Percentiles rank a stretch among this genome's conserved stretches.
phyloP scores from a whole-genome alignment of 2,113 vertebrate species.

The Ammodytes marinus region DNA sequence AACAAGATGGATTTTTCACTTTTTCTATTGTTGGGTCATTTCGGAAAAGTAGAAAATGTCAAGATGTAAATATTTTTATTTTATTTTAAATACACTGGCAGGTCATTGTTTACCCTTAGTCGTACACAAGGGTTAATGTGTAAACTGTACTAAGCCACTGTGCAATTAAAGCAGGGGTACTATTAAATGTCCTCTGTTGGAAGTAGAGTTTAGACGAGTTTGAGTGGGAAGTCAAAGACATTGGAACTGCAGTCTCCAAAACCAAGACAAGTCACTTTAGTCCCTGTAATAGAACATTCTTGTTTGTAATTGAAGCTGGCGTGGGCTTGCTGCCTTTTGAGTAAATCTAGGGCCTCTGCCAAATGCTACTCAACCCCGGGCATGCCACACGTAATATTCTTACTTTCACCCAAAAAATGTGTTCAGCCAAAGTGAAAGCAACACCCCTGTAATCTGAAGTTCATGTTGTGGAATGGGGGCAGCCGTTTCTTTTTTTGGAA shows the following conservation, averaged over 20 bases:
- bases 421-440: constrained; percentile 37
- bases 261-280: constrained; percentile 32
- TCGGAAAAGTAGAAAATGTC: too few species aligned
- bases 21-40: too few species aligned
- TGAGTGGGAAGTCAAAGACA: constrained; percentile 16
- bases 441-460: constrained; percentile 45
- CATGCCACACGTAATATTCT: constrained; percentile 9
- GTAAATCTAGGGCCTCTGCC: constrained; percentile 26
- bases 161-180: background rate
- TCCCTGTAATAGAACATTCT: constrained; percentile 44
- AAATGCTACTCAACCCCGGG: constrained; percentile 18
- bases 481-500: constrained; percentile 16
- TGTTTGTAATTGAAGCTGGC: constrained; percentile 54
- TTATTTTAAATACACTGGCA: too few species aligned
- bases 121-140: background rate
- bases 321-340: constrained; percentile 21
- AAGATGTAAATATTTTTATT: too few species aligned
- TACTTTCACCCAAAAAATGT: constrained; percentile 6
- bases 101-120: too few species aligned
- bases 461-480: constrained; percentile 4
- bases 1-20: too few species aligned
- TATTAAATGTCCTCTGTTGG: background rate
- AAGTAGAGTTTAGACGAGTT: constrained; percentile 28
- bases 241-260: constrained; percentile 54
- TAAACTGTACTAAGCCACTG: background rate